Evolutionary conservation across 2,113 vertebrate species (phyloP).

Genomic region (Onychostruthus taczanowskii): DNA sequence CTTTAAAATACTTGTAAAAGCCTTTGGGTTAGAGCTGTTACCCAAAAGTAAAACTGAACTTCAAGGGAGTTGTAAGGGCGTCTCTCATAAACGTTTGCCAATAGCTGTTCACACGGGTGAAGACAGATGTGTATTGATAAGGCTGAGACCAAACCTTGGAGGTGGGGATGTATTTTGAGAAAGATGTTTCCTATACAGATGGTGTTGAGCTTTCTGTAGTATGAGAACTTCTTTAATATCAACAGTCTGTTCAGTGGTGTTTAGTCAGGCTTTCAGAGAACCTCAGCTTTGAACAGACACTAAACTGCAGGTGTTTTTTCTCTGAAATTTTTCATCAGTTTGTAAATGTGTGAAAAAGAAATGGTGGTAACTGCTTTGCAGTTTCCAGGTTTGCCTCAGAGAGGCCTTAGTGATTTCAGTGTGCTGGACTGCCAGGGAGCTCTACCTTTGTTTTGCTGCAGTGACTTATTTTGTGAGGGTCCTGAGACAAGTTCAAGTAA

Average conservation of each 20-base stretch:
- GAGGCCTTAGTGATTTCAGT: not conserved
- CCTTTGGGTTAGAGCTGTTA: not conserved
- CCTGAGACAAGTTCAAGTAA: not conserved
- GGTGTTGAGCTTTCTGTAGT: not conserved
- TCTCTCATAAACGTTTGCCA: not conserved
- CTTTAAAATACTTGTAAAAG: not conserved
- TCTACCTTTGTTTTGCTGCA: not conserved
- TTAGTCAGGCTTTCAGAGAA: not conserved
- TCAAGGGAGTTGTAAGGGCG: not conserved
- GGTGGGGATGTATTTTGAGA: not conserved
- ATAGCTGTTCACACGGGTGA: not conserved
- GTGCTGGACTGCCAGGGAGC: not conserved
- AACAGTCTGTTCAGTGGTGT: not conserved
- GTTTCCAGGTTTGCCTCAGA: not conserved
- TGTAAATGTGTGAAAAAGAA: not conserved
- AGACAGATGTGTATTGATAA: slow-evolving; percentile 15
- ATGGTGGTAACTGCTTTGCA: not conserved
- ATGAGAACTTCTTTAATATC: not conserved
- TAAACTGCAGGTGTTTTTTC: not conserved
- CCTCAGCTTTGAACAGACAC: slow-evolving; percentile 4
- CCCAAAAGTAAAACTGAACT: not conserved
- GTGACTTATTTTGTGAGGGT: not conserved
- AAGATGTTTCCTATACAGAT: slow-evolving; percentile 12
- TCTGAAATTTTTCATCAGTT: not conserved
- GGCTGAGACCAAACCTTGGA: not conserved